A percentile compares a stretch with the other conserved stretches of the same genome.
phyloP scores from a whole-genome alignment of 2,113 vertebrate genomes.

The Phalacrocorax brasilianus region DNA sequence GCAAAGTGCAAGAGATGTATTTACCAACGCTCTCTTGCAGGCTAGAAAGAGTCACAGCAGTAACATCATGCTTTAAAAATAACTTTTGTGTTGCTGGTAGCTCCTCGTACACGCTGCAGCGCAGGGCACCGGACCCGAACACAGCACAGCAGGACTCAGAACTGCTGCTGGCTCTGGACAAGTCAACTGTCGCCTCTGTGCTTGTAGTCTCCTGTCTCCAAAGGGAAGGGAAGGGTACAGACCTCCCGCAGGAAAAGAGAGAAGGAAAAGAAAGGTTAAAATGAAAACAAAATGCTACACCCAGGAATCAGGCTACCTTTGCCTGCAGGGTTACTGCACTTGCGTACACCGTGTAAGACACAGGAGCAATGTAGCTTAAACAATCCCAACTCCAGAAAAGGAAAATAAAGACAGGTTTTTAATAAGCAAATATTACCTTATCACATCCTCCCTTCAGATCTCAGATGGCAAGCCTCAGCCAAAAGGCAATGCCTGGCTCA shows the following conservation, averaged over 20 bases:
- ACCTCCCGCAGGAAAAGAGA: not conserved
- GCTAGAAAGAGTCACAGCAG: not conserved
- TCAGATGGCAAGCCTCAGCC: not conserved
- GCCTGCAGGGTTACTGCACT: not conserved
- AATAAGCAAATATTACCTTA: not conserved
- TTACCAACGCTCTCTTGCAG: not conserved
- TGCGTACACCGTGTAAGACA: not conserved
- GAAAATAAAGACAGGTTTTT: not conserved
- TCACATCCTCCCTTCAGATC: not conserved
- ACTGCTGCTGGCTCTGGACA: not conserved
- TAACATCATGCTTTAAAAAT: not conserved
- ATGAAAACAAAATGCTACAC: fast-evolving
- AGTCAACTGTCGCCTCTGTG: not conserved
- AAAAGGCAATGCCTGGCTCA: not conserved
- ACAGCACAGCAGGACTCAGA: fast-evolving
- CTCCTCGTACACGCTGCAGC: fast-evolving
- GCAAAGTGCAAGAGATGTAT: not conserved
- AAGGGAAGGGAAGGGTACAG: not conserved
- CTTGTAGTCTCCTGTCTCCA: not conserved
- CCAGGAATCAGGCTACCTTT: not conserved
- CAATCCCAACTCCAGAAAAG: not conserved
- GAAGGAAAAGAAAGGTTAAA: not conserved
- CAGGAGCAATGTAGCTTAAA: not conserved
- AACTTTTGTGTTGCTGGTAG: not conserved
- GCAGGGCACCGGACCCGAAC: fast-evolving